These are phyloP conservation scores for Pseudopleuronectes americanus DNA, from an alignment of 2,797 vertebrate species.

Conservation along the genomic window DNA sequence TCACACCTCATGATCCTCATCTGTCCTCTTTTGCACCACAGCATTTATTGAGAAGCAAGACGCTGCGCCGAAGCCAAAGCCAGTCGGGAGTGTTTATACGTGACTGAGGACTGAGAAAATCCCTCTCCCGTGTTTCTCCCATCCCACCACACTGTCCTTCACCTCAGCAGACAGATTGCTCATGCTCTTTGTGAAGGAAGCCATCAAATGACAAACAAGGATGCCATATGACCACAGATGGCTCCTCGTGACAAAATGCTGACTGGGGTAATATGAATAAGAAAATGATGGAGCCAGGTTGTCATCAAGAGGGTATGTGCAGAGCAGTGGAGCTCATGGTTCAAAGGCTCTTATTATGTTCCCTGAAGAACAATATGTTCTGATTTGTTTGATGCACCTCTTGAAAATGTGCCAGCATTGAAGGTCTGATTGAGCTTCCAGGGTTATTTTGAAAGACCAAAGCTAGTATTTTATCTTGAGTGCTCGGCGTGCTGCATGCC, in stretches of 20 bases:
- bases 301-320: conserved; percentile 57
- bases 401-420: conserved; percentile 78
- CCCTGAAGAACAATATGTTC: conserved; percentile 79
- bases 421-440: conserved; percentile 78
- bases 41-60: conserved; percentile 75
- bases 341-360: conserved; percentile 65
- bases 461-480: conserved; percentile 67
- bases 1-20: conserved; percentile 78
- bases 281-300: conserved; percentile 54
- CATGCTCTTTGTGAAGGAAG: conserved; percentile 47
- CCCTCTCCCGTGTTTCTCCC: conserved; percentile 18
- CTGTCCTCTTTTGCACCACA: conserved; percentile 74
- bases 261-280: conserved; percentile 50
- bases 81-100: conserved; percentile 52
- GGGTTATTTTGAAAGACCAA: conserved; percentile 66
- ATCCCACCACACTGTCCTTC: conserved; percentile 48
- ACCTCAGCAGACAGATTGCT: conserved; percentile 39
- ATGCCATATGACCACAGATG: conserved; percentile 37
- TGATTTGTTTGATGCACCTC: conserved; percentile 80
- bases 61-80: conserved; percentile 41
- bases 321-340: conserved; percentile 54
- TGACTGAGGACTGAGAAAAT: conserved; percentile 47
- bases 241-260: conserved; percentile 33
- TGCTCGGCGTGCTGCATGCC: conserved; percentile 64
- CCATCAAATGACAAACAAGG: conserved; percentile 48